phyloP scores from a whole-genome alignment of 2,888 invertebrate species.

The Heliconius cydno region DNA sequence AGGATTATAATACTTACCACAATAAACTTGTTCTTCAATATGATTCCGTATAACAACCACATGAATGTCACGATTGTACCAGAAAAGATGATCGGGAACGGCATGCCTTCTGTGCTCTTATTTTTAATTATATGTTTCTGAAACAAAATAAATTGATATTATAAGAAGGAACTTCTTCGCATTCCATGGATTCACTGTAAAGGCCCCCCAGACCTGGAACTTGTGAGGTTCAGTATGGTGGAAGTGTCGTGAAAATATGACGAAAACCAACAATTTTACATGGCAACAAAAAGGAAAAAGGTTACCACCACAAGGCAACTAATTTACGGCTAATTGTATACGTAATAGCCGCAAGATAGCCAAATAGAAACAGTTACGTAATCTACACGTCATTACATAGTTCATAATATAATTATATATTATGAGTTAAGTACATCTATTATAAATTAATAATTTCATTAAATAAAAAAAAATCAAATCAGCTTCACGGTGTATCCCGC shows the following conservation, averaged over 20 bases:
- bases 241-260: not conserved
- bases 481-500: no score
- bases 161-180: not conserved
- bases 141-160: constrained; percentile 51
- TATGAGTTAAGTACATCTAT: no score
- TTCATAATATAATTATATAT: not conserved
- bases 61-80: constrained; percentile 90
- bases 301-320: not conserved
- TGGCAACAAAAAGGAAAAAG: not conserved
- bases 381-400: not conserved
- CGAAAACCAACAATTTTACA: not conserved
- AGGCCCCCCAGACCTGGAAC: no score
- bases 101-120: constrained; percentile 92
- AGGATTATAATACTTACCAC: constrained; percentile 81
- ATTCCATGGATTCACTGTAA: not conserved
- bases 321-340: not conserved
- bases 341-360: not conserved
- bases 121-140: constrained; percentile 90
- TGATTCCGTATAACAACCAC: constrained; percentile 92
- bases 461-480: no score
- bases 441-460: no score
- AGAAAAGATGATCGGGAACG: constrained; percentile 93
- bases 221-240: no score
- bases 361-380: not conserved
- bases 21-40: constrained; percentile 89